phyloP scores from a whole-genome alignment of 2,797 vertebrate genomes.

The Gouania willdenowi region DNA sequence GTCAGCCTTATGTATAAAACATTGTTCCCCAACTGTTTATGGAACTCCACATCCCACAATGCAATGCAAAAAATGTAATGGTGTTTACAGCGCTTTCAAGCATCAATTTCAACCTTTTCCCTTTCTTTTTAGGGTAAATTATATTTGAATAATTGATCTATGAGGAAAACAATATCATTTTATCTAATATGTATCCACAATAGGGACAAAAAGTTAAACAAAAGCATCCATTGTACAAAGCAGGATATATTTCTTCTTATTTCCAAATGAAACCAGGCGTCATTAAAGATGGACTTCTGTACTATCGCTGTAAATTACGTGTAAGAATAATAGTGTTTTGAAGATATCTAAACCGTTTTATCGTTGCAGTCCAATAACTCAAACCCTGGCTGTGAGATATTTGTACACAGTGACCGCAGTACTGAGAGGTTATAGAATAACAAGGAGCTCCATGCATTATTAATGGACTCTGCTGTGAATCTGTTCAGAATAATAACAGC shows the following conservation, averaged over 20 bases:
- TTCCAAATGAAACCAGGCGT: constrained; percentile 44
- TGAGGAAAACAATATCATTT: no score
- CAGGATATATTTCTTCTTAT: constrained; percentile 44
- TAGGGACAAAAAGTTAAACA: constrained; percentile 4
- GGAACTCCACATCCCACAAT: no score
- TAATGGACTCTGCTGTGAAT: constrained; percentile 83
- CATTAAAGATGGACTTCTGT: constrained; percentile 28
- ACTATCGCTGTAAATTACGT: constrained; percentile 57
- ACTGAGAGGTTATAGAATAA: constrained; percentile 86
- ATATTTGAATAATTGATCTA: no score
- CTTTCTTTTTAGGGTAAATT: no score
- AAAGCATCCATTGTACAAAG: constrained; percentile 2
- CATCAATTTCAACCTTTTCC: no score
- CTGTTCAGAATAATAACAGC: constrained; percentile 82
- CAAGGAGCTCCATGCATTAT: constrained; percentile 87
- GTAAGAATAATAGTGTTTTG: constrained; percentile 60
- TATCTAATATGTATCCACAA: no score
- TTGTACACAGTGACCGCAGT: constrained; percentile 87
- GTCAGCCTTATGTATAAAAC: no score
- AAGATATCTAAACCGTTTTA: constrained; percentile 76
- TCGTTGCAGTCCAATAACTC: constrained; percentile 71
- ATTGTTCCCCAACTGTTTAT: no score
- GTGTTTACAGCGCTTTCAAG: no score
- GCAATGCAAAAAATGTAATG: no score
- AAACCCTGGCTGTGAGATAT: constrained; percentile 86